Percentiles rank a stretch among this genome's conserved stretches.
Evolutionary conservation across 2,113 vertebrate species (phyloP).

Genomic region (Seriola aureovittata): DNA sequence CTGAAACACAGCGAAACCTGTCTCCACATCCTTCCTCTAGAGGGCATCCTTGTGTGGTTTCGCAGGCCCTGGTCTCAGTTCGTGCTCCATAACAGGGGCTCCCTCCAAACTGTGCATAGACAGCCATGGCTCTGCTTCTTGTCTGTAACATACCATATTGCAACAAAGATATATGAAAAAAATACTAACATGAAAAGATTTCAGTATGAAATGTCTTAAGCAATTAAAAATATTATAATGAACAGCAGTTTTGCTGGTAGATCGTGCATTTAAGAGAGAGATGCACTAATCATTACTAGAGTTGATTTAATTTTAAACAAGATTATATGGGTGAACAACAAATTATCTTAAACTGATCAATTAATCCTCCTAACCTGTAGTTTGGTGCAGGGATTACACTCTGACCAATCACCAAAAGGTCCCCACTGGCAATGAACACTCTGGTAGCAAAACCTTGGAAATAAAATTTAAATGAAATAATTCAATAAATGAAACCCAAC

Average conservation of each 20-base stretch:
- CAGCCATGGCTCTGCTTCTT: conserved; percentile 82
- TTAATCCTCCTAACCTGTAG: conserved; percentile 60
- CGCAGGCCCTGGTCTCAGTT: conserved; percentile 84
- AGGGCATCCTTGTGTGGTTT: conserved; percentile 87
- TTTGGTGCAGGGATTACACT: conserved; percentile 89
- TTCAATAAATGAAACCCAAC: not conserved
- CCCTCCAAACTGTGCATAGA: conserved; percentile 91
- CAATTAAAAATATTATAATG: too few species aligned
- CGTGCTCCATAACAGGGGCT: conserved; percentile 81
- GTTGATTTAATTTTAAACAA: not conserved
- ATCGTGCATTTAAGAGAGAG: not conserved
- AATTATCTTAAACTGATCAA: not conserved
- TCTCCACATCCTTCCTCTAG: conserved; percentile 89
- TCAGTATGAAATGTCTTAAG: too few species aligned
- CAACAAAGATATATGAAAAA: not conserved
- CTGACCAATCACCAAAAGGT: conserved; percentile 89
- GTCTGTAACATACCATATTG: conserved; percentile 77
- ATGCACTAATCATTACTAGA: not conserved
- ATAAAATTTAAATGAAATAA: not conserved
- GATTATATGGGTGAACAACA: not conserved
- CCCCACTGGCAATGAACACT: conserved; percentile 87
- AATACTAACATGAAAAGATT: too few species aligned
- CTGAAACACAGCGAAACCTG: conserved; percentile 92
- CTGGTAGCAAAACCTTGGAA: conserved; percentile 52
- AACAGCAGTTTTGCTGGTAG: not conserved